Conservation (phyloP, 2,113 vertebrate species). For the Atherinomorus stipes region DNA sequence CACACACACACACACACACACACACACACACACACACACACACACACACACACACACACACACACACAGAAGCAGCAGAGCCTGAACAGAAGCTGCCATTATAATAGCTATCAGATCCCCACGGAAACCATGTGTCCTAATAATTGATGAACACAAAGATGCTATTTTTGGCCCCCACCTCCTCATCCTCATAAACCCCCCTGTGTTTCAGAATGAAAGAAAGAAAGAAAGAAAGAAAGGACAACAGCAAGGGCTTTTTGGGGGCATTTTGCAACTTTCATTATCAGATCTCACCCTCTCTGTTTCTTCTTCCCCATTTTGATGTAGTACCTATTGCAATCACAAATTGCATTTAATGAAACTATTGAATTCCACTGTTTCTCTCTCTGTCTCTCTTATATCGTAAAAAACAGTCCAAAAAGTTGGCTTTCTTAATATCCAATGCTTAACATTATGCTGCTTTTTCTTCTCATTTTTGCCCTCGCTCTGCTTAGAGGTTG, state of each 20-base stretch:
- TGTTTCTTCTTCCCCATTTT: not conserved
- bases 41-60: conserved; percentile 39
- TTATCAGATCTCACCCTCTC: conserved; percentile 25
- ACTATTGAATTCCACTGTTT: conserved; percentile 18
- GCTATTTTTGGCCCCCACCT: conserved; percentile 77
- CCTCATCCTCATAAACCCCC: conserved; percentile 51
- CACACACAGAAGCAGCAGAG: conserved; percentile 38
- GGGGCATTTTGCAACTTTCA: conserved; percentile 62
- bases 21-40: conserved; percentile 34
- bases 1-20: conserved; percentile 38
- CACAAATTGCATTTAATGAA: conserved; percentile 33
- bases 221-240: conserved; percentile 7
- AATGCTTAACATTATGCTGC: not conserved
- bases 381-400: not conserved
- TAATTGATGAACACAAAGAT: conserved; percentile 65
- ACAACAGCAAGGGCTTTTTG: conserved; percentile 59
- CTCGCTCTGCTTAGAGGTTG: conserved; percentile 82
- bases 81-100: conserved; percentile 78
- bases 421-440: not conserved
- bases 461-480: conserved; percentile 4
- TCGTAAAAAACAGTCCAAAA: not conserved
- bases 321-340: conserved; percentile 20
- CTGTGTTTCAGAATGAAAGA: conserved; percentile 42
- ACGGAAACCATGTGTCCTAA: conserved; percentile 65
- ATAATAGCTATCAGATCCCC: conserved; percentile 71